Percentiles rank a stretch among this genome's conserved stretches.
phyloP scores from a whole-genome alignment of 2,113 vertebrate species.

The Asarcornis scutulata region DNA sequence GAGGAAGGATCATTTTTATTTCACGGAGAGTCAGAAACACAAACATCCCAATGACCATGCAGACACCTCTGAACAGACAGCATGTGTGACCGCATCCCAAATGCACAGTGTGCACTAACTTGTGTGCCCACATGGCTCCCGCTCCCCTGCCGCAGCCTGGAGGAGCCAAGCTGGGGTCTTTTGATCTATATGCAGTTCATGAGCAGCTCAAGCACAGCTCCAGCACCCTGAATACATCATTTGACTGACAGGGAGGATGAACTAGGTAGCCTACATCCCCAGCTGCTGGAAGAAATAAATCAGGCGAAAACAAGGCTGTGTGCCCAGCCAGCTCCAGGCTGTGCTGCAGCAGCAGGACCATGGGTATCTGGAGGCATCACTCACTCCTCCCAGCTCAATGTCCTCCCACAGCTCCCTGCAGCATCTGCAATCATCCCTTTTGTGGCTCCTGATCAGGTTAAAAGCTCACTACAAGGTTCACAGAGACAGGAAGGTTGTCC shows the following conservation, averaged over 20 bases:
- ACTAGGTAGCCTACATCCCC: background rate
- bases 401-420: background rate
- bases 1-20: background rate
- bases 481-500: background rate
- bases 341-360: rapidly evolving
- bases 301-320: background rate
- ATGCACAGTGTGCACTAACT: background rate
- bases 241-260: rapidly evolving
- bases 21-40: background rate
- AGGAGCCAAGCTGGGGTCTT: rapidly evolving
- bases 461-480: rapidly evolving
- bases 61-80: background rate
- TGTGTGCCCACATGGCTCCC: rapidly evolving
- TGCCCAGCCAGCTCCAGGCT: background rate
- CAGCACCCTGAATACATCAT: rapidly evolving
- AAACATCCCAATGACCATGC: background rate
- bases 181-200: rapidly evolving
- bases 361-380: no score
- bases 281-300: background rate
- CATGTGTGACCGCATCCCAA: rapidly evolving
- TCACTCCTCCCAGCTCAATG: rapidly evolving
- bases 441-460: background rate
- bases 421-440: background rate
- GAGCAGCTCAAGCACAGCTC: background rate
- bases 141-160: background rate